Percentiles rank a stretch among this genome's conserved stretches.
These are phyloP conservation scores for Ophion ellenae DNA, from an alignment of 2,888 invertebrate species.

Conservation along the genomic window DNA sequence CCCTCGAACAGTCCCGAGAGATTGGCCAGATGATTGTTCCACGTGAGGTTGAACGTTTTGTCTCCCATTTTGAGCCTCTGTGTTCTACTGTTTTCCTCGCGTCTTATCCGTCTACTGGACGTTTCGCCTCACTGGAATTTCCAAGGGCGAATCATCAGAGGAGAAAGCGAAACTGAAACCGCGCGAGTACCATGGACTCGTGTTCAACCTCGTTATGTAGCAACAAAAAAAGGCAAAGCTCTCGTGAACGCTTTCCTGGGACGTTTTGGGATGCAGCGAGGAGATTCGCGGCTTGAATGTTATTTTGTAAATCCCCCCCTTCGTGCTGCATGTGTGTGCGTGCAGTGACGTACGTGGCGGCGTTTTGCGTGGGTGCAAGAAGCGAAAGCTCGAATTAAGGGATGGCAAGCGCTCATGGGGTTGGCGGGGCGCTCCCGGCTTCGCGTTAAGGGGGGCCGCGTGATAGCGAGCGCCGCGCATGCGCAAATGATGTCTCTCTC, in stretches of 20 bases:
- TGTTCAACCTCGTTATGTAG: not conserved
- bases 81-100: not conserved
- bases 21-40: slow-evolving; percentile 91
- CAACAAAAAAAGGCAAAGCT: not conserved
- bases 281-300: slow-evolving; percentile 26
- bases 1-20: slow-evolving; percentile 89
- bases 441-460: slow-evolving; percentile 51
- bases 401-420: slow-evolving; percentile 37
- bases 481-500: slow-evolving; percentile 69
- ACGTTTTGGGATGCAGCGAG: not conserved
- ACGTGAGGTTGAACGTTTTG: slow-evolving; percentile 89
- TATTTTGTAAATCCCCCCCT: slow-evolving; percentile 37
- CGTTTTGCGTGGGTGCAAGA: slow-evolving; percentile 37
- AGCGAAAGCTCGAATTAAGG: slow-evolving; percentile 59
- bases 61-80: slow-evolving; percentile 84
- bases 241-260: not conserved
- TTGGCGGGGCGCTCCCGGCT: slow-evolving; percentile 39
- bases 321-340: slow-evolving; percentile 24
- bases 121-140: slow-evolving; percentile 4
- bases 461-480: slow-evolving; percentile 71
- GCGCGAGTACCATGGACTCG: not conserved
- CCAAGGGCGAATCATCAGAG: not conserved
- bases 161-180: not conserved
- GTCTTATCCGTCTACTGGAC: not conserved
- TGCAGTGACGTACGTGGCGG: not conserved